A percentile compares a stretch with the other conserved stretches of the same genome.
Conservation (phyloP, 2,113 vertebrate species). For the Elephantulus edwardii region DNA sequence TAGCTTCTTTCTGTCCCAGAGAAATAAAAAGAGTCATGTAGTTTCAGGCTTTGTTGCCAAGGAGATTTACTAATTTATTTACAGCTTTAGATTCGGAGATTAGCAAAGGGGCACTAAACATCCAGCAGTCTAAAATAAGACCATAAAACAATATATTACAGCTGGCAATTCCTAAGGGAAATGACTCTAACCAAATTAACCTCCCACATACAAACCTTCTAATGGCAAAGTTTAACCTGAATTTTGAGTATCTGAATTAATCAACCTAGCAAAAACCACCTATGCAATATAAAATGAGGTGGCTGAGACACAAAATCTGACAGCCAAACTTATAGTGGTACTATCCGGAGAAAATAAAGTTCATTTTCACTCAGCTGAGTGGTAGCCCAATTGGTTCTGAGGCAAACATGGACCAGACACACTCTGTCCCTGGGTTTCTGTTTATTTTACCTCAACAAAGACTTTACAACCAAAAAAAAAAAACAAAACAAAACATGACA, state of each 20-base stretch:
- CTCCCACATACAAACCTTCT: not conserved
- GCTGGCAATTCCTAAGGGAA: not conserved
- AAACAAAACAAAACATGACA: not conserved
- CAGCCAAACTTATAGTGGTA: constrained; percentile 17
- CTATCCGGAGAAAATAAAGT: constrained; percentile 20
- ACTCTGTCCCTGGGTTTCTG: constrained; percentile 49
- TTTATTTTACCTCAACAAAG: constrained; percentile 41
- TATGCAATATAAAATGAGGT: constrained; percentile 5
- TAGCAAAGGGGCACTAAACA: constrained; percentile 26
- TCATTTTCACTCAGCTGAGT: constrained; percentile 20
- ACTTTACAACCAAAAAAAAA: constrained; percentile 46
- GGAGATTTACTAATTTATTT: constrained; percentile 40
- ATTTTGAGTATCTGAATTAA: constrained; percentile 27
- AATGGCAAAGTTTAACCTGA: not conserved
- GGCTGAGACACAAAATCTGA: not conserved
- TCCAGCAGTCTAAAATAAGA: not conserved
- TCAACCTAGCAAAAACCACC: constrained; percentile 16
- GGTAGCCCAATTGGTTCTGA: constrained; percentile 8
- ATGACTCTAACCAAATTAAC: not conserved
- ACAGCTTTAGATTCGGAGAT: constrained; percentile 30
- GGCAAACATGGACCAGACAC: constrained; percentile 25
- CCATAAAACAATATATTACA: constrained; percentile 20
- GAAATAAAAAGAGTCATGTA: constrained; percentile 17
- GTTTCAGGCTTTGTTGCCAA: constrained; percentile 37
- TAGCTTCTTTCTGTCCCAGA: constrained; percentile 39